Percentiles rank a stretch among this genome's conserved stretches.
Evolutionary conservation across 2,888 invertebrate species (phyloP).

Genomic region (Pardosa pseudoannulata): DNA sequence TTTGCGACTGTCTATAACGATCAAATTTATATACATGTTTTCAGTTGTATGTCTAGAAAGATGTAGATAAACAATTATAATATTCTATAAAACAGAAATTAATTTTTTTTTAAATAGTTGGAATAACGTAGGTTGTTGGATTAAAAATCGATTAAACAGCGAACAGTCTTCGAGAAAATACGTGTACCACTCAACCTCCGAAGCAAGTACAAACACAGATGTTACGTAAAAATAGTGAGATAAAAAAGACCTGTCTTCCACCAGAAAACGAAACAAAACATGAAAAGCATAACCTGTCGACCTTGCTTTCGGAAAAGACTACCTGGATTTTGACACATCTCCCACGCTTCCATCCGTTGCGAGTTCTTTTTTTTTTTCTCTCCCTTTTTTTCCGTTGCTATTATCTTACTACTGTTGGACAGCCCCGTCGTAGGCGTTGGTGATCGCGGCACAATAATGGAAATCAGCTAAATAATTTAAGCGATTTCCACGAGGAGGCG

Average conservation of each 20-base stretch:
- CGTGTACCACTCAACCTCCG: too few relatives aligned
- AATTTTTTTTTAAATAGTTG: too few relatives aligned
- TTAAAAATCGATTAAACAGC: too few relatives aligned
- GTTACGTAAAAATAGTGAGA: background rate
- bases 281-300: slow-evolving; percentile 37
- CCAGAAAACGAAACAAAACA: background rate
- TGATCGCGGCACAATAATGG: slow-evolving; percentile 9
- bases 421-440: background rate
- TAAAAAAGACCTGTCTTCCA: background rate
- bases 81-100: too few relatives aligned
- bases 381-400: background rate
- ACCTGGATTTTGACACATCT: slow-evolving; percentile 37
- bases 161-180: too few relatives aligned
- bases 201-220: slow-evolving; percentile 1
- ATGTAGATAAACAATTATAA: too few relatives aligned
- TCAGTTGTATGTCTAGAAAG: too few relatives aligned
- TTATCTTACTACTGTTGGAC: slow-evolving; percentile 6
- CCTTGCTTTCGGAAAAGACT: slow-evolving; percentile 52
- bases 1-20: too few relatives aligned
- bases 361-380: background rate
- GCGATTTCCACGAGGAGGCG: background rate
- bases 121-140: too few relatives aligned
- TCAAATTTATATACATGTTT: too few relatives aligned
- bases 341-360: slow-evolving; percentile 51
- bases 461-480: slow-evolving; percentile 8